Percentiles rank a stretch among this genome's conserved stretches.
These are phyloP conservation scores for Volucella inflata DNA, from an alignment of 2,888 invertebrate genomes.

Conservation along the genomic window DNA sequence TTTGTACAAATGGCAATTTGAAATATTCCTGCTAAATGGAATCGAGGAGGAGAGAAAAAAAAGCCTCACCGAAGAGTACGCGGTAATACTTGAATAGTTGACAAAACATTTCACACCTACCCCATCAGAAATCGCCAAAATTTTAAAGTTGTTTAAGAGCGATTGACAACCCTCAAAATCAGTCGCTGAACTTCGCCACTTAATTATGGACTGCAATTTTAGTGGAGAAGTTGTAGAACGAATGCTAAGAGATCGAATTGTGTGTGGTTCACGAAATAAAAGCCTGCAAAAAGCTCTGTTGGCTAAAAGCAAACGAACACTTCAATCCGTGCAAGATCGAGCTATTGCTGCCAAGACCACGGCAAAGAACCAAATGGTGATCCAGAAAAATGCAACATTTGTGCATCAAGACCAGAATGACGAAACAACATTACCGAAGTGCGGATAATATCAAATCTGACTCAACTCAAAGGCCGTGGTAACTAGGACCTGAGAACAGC, in stretches of 20 bases:
- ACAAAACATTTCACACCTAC: constrained; percentile 13
- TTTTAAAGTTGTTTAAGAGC: too few species aligned
- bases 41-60: too few species aligned
- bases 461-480: constrained; percentile 1
- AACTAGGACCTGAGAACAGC: not conserved
- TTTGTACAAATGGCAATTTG: not conserved
- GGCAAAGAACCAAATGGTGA: not conserved
- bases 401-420: not conserved
- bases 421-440: not conserved
- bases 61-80: not conserved
- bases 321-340: constrained; percentile 1
- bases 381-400: constrained; percentile 19
- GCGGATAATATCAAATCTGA: constrained; percentile 4
- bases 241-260: too few species aligned
- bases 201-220: too few species aligned
- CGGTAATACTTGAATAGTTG: constrained; percentile 6
- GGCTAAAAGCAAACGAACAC: not conserved
- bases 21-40: constrained; percentile 8
- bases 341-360: not conserved
- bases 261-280: not conserved
- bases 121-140: too few species aligned
- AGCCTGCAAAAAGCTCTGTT: not conserved
- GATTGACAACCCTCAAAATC: too few species aligned
- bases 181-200: too few species aligned
- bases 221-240: too few species aligned